Percentiles rank a stretch among this genome's conserved stretches.
phyloP scores from a whole-genome alignment of 2,113 vertebrate genomes.

The Spea multiplicata region DNA sequence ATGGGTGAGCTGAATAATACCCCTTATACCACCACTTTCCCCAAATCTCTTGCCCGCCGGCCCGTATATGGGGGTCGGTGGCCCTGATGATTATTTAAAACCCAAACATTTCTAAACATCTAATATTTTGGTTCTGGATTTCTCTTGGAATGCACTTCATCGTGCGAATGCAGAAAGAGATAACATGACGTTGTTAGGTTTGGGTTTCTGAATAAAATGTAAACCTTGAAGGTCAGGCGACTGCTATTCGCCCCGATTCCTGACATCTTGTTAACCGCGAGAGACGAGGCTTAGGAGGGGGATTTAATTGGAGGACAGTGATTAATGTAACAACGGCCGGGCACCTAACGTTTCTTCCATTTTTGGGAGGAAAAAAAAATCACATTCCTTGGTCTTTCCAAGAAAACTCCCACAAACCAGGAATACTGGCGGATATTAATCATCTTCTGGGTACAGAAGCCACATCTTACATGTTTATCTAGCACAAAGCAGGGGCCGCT shows the following conservation, averaged over 20 bases:
- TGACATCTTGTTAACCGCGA: slow-evolving; percentile 13
- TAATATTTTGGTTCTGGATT: too few relatives aligned
- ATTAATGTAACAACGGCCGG: background rate
- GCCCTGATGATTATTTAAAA: too few relatives aligned
- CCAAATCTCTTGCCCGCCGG: too few relatives aligned
- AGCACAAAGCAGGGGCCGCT: too few relatives aligned
- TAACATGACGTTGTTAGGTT: too few relatives aligned
- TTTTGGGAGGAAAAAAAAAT: slow-evolving; percentile 26
- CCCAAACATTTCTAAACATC: too few relatives aligned
- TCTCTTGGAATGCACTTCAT: too few relatives aligned
- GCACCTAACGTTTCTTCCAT: background rate
- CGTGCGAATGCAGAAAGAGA: background rate
- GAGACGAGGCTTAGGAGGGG: slow-evolving; percentile 5
- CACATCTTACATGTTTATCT: background rate
- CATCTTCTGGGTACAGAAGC: background rate
- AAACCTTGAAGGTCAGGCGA: background rate
- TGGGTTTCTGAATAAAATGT: background rate
- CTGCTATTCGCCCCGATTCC: background rate
- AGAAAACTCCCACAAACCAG: background rate
- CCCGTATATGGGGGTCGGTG: too few relatives aligned
- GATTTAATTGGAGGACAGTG: background rate
- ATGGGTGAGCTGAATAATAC: too few relatives aligned
- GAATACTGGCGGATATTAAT: background rate
- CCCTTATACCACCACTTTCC: too few relatives aligned
- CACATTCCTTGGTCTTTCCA: background rate